These are phyloP conservation scores for Orientallactaga sibirica DNA, from an alignment of 2,797 vertebrate genomes.

Conservation along the genomic window DNA sequence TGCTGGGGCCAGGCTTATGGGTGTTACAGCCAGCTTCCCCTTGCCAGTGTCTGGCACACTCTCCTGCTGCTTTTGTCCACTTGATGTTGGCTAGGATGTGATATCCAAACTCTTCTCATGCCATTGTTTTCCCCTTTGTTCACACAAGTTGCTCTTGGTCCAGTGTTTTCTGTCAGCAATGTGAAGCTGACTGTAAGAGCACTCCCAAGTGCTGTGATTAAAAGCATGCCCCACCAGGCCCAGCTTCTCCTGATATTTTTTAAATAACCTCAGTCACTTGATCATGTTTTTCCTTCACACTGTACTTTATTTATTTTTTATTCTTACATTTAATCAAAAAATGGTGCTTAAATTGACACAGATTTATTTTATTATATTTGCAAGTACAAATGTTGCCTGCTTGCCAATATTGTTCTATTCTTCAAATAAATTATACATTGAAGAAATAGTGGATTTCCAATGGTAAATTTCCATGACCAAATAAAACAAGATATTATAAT, in stretches of 20 bases:
- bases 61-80: too few relatives aligned
- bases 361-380: conserved; percentile 30
- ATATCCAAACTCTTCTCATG: too few relatives aligned
- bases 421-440: conserved; percentile 26
- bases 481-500: not conserved
- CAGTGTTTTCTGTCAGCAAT: too few relatives aligned
- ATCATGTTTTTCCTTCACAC: not conserved
- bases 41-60: too few relatives aligned
- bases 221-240: too few relatives aligned
- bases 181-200: too few relatives aligned
- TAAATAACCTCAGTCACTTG: not conserved
- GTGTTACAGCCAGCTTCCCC: too few relatives aligned
- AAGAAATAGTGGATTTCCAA: not conserved
- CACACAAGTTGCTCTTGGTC: too few relatives aligned
- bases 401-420: not conserved
- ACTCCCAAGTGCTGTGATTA: too few relatives aligned
- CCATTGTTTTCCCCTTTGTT: too few relatives aligned
- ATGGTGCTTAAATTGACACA: not conserved
- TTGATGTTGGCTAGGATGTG: too few relatives aligned
- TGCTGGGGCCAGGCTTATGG: too few relatives aligned
- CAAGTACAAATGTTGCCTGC: conserved; percentile 16
- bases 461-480: not conserved
- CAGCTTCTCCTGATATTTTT: not conserved
- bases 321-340: not conserved
- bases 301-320: not conserved